Conservation (phyloP, 2,888 invertebrate species). For the Pseudococcus jackbeardsleyi region DNA sequence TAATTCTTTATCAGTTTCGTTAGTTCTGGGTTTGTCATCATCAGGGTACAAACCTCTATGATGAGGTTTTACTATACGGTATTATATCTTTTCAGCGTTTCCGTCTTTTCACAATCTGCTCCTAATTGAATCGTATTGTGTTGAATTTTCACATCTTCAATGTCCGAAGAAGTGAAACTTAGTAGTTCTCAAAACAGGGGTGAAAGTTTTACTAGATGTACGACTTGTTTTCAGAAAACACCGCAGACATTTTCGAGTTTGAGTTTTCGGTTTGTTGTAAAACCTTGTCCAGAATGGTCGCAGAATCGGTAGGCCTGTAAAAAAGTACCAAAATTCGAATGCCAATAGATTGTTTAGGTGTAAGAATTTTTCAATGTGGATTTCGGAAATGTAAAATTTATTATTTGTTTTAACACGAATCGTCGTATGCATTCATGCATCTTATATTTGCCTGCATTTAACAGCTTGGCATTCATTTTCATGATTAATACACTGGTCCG, state of each 20-base stretch:
- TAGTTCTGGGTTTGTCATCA: constrained; percentile 49
- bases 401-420: not conserved
- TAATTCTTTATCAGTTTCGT: constrained; percentile 50
- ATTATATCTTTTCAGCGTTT: constrained; percentile 47
- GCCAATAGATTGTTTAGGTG: too few species aligned
- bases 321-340: not conserved
- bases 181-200: not conserved
- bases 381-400: not conserved
- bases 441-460: constrained; percentile 58
- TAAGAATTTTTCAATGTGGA: not conserved
- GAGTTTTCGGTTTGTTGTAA: too few species aligned
- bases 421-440: constrained; percentile 19
- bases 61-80: constrained; percentile 33
- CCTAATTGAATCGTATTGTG: constrained; percentile 47
- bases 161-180: constrained; percentile 44
- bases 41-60: constrained; percentile 18
- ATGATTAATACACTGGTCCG: constrained; percentile 59
- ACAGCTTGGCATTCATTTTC: constrained; percentile 59
- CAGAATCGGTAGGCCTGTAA: too few species aligned
- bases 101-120: constrained; percentile 39
- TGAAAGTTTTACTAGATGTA: constrained; percentile 8
- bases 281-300: too few species aligned
- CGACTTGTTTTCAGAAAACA: not conserved
- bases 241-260: too few species aligned
- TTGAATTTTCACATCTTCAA: constrained; percentile 20